Percentiles rank a stretch among this genome's conserved stretches.
Conservation (phyloP, 2,888 invertebrate genomes). For the Leptura quadrifasciata region DNA sequence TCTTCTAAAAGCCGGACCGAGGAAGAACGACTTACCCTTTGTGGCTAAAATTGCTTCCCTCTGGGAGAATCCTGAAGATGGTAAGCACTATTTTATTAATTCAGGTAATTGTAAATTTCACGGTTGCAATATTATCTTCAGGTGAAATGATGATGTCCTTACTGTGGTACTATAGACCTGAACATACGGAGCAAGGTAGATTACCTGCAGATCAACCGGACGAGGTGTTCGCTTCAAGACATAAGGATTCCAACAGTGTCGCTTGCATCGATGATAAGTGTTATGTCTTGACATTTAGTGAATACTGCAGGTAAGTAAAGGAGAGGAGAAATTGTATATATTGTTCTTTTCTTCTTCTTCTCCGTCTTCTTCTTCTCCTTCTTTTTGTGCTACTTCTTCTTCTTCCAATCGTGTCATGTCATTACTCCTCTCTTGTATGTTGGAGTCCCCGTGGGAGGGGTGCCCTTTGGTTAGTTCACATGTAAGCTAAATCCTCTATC, state of each 20-base stretch:
- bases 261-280: slow-evolving; percentile 99
- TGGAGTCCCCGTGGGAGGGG: too few relatives aligned
- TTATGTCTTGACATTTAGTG: slow-evolving; percentile 96
- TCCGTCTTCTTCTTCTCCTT: too few relatives aligned
- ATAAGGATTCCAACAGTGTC: slow-evolving; percentile 95
- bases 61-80: slow-evolving; percentile 96
- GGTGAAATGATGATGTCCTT: slow-evolving; percentile 93
- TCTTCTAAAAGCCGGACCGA: slow-evolving; percentile 88
- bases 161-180: slow-evolving; percentile 98
- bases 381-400: too few relatives aligned
- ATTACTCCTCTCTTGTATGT: too few relatives aligned
- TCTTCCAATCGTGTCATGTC: too few relatives aligned
- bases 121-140: neutral
- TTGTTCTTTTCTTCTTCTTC: too few relatives aligned
- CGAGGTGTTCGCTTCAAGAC: slow-evolving; percentile 96
- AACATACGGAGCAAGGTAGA: slow-evolving; percentile 94
- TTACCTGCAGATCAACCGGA: slow-evolving; percentile 87
- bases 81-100: slow-evolving; percentile 74
- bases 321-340: too few relatives aligned
- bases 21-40: slow-evolving; percentile 91
- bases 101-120: neutral
- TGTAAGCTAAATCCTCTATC: slow-evolving; percentile 21
- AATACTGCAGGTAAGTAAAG: slow-evolving; percentile 92
- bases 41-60: slow-evolving; percentile 95
- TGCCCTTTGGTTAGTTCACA: too few relatives aligned